These are phyloP conservation scores for Sebastes kiyomatsui DNA, from an alignment of 2,797 vertebrate species.

Conservation along the genomic window DNA sequence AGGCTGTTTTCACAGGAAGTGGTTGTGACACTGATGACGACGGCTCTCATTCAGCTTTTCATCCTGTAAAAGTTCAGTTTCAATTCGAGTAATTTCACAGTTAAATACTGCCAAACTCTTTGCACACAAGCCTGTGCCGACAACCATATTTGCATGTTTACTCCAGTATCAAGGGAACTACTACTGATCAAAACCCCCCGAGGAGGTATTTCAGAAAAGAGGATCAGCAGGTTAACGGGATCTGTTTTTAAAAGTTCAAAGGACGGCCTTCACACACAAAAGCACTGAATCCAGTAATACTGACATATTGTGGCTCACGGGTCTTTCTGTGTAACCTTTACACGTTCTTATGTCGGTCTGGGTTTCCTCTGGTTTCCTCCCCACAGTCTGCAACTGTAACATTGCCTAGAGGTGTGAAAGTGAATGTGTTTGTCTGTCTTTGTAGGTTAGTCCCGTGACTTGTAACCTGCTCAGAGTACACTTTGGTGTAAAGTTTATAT, in stretches of 20 bases:
- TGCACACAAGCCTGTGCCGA: not conserved
- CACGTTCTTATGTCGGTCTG: not conserved
- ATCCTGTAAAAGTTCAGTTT: constrained; percentile 15
- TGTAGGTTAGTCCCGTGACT: not conserved
- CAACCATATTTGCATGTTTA: not conserved
- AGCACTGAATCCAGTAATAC: not conserved
- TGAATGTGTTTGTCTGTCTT: not conserved
- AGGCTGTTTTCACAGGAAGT: constrained; percentile 72
- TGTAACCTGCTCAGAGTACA: not conserved
- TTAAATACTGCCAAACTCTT: not conserved
- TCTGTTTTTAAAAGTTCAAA: not conserved
- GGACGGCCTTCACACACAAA: not conserved
- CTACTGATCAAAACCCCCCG: not conserved
- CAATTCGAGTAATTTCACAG: not conserved
- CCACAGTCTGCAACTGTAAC: constrained; percentile 3
- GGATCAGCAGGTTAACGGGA: not conserved
- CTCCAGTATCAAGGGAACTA: not conserved
- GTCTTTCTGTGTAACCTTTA: not conserved
- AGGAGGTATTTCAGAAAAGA: not conserved
- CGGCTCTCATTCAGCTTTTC: constrained; percentile 72
- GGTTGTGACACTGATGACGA: constrained; percentile 60
- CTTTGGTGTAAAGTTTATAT: not conserved
- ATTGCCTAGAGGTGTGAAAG: not conserved
- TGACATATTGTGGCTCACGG: not conserved
- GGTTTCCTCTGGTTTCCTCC: constrained; percentile 11